Conservation (phyloP, 1,140 invertebrate species). For the Ips typographus region DNA sequence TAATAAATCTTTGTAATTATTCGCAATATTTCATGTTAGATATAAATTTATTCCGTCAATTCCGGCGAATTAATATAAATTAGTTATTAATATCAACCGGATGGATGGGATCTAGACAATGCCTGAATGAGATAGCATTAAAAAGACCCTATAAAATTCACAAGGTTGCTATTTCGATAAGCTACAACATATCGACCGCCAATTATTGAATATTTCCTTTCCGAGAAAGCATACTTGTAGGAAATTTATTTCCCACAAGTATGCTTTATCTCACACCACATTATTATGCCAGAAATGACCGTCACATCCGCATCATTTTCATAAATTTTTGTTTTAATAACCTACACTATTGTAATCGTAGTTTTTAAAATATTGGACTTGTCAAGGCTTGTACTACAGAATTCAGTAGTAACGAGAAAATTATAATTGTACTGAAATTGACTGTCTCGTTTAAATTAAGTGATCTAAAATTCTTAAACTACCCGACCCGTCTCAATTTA, state of each 20-base stretch:
- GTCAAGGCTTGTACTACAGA: background rate
- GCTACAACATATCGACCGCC: no score
- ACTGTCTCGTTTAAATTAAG: background rate
- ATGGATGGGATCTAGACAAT: no score
- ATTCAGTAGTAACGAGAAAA: slow-evolving; percentile 2
- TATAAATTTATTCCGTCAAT: no score
- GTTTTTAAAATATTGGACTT: background rate
- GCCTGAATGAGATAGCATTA: no score
- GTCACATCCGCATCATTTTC: background rate
- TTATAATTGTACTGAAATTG: background rate
- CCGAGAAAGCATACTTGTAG: no score
- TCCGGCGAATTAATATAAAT: no score
- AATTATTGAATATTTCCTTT: no score
- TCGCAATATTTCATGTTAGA: no score
- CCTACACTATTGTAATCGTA: slow-evolving; percentile 3
- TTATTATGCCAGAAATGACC: slow-evolving; percentile 10
- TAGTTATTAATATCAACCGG: no score
- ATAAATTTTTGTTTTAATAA: slow-evolving; percentile 14
- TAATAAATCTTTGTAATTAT: no score
- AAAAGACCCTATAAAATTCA: no score
- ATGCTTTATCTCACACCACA: slow-evolving; percentile 12
- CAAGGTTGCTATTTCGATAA: no score
- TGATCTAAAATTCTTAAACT: slow-evolving; percentile 1
- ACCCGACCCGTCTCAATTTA: slow-evolving; percentile 16
- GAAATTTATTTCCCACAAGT: slow-evolving; percentile 18